These are phyloP conservation scores for Limanda limanda DNA, from an alignment of 2,113 vertebrate species.

Conservation along the genomic window DNA sequence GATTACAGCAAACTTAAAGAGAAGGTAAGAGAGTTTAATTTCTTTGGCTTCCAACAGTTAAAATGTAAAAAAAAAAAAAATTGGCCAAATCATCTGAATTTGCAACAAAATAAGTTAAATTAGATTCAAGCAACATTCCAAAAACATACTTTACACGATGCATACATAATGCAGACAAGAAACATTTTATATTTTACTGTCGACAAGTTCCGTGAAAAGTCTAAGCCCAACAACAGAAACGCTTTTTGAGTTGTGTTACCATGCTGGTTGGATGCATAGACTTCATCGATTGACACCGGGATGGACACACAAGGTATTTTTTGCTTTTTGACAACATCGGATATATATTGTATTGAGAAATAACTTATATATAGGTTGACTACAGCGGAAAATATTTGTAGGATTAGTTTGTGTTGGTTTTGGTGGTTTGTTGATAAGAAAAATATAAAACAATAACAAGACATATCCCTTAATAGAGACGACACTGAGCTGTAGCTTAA, in stretches of 20 bases:
- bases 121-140: neutral
- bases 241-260: neutral
- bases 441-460: neutral
- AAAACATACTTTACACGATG: neutral
- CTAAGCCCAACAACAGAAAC: neutral
- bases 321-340: too few relatives aligned
- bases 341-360: neutral
- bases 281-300: too few relatives aligned
- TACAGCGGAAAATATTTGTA: neutral
- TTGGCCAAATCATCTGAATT: neutral
- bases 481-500: neutral
- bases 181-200: neutral
- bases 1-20: neutral
- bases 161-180: neutral
- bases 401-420: neutral
- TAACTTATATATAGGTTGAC: too few relatives aligned
- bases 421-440: constrained; percentile 2
- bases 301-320: too few relatives aligned
- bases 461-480: neutral
- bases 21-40: neutral
- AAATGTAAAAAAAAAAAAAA: neutral
- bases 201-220: constrained; percentile 20
- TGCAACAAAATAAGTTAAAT: constrained; percentile 28
- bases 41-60: neutral
- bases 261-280: too few relatives aligned